phyloP scores from a whole-genome alignment of 2,888 invertebrate genomes.

The Drosophila greeni region DNA sequence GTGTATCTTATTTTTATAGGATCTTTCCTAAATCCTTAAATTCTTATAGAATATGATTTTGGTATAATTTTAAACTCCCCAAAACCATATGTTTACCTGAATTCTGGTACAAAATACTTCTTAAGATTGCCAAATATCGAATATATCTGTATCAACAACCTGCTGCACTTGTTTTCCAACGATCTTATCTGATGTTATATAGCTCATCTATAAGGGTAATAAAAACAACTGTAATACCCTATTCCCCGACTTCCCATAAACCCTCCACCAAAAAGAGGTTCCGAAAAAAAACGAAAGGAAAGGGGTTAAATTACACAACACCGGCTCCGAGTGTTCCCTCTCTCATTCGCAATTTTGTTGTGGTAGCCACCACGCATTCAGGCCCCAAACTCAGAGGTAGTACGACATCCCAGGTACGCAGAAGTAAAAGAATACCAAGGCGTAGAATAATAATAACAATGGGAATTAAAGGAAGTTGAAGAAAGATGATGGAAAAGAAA shows the following conservation, averaged over 20 bases:
- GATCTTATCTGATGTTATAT: background rate
- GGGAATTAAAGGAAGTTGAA: conserved; percentile 17
- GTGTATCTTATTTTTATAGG: background rate
- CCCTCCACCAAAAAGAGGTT: conserved; percentile 2
- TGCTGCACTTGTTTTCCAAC: background rate
- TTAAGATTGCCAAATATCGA: background rate
- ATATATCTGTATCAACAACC: background rate
- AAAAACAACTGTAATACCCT: background rate
- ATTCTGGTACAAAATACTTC: background rate
- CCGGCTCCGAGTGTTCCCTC: conserved; percentile 20
- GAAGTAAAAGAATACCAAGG: conserved; percentile 27
- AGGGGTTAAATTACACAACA: conserved; percentile 19
- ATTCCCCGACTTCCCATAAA: background rate
- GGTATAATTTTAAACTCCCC: too few species aligned
- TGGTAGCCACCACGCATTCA: conserved; percentile 30
- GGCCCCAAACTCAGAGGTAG: conserved; percentile 11
- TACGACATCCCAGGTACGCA: conserved; percentile 40
- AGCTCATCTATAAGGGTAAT: background rate
- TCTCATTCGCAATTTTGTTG: conserved; percentile 33
- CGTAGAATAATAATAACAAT: conserved; percentile 40
- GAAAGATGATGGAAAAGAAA: conserved; percentile 7
- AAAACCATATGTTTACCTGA: background rate
- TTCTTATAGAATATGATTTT: background rate
- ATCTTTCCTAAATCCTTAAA: background rate
- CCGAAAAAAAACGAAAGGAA: conserved; percentile 2